A percentile compares a stretch with the other conserved stretches of the same genome.
phyloP scores from a whole-genome alignment of 2,797 vertebrate genomes.

The Cossypha heuglini region DNA sequence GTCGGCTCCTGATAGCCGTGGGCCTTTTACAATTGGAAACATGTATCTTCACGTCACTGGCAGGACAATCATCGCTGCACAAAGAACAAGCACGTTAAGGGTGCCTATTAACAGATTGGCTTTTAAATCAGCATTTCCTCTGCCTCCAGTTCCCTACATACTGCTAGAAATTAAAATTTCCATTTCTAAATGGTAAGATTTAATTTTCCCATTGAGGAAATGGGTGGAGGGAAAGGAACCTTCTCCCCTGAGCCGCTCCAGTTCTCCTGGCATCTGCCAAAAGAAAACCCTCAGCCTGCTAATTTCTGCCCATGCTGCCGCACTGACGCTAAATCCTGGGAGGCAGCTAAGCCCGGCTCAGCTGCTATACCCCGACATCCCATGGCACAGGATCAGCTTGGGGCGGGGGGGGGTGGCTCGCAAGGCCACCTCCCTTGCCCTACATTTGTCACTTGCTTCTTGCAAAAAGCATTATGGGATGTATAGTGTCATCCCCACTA shows the following conservation, averaged over 20 bases:
- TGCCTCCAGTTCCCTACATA: background rate
- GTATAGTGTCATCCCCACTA: background rate
- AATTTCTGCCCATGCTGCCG: background rate
- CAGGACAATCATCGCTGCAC: background rate
- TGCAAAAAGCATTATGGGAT: background rate
- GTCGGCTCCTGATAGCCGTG: rapidly evolving
- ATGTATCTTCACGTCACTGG: rapidly evolving
- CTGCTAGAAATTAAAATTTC: background rate
- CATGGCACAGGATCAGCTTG: background rate
- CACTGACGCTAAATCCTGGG: background rate
- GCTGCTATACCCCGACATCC: background rate
- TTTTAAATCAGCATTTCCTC: background rate
- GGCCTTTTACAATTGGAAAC: background rate
- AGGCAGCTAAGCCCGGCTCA: background rate
- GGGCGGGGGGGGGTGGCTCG: rapidly evolving
- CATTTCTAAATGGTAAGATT: background rate
- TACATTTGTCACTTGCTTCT: background rate
- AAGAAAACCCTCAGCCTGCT: background rate
- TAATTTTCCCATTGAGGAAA: background rate
- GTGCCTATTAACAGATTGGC: too few species aligned
- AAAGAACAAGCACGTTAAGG: background rate
- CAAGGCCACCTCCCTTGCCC: background rate
- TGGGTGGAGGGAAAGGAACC: rapidly evolving
- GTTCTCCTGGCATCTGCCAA: background rate
- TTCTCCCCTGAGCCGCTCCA: background rate